These are phyloP conservation scores for Drosophila nigricruria DNA, from an alignment of 2,888 invertebrate genomes.

Conservation along the genomic window DNA sequence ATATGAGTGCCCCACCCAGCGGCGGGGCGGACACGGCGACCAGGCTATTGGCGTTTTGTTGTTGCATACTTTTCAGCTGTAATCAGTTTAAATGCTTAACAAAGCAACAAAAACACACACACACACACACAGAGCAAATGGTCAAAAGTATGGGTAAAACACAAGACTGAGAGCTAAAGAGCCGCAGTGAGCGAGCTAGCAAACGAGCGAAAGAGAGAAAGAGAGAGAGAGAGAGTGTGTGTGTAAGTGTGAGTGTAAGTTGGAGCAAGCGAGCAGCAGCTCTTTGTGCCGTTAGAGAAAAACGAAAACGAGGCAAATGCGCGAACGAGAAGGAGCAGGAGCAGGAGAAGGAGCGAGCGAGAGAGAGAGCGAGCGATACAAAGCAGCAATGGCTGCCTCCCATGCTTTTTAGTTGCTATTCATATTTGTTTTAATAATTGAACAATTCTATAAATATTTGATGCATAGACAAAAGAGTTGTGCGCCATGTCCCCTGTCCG, in stretches of 20 bases:
- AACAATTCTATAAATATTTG: constrained; percentile 74
- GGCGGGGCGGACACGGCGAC: constrained; percentile 15
- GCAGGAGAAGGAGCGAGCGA: constrained; percentile 1
- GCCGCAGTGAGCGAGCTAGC: neutral
- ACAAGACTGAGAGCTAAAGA: constrained; percentile 2
- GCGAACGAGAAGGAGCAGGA: neutral
- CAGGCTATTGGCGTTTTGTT: constrained; percentile 52
- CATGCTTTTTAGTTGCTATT: constrained; percentile 76
- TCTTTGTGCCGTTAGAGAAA: neutral
- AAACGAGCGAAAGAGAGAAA: neutral
- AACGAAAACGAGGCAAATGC: constrained; percentile 2
- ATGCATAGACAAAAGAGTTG: constrained; percentile 77
- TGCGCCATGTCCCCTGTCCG: constrained; percentile 33
- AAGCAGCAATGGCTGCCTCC: constrained; percentile 45
- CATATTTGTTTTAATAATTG: constrained; percentile 78
- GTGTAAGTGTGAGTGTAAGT: neutral
- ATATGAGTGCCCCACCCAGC: constrained; percentile 60
- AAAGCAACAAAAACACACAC: constrained; percentile 60
- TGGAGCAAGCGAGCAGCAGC: constrained; percentile 4
- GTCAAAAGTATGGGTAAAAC: constrained; percentile 5
- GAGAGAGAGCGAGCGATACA: constrained; percentile 4
- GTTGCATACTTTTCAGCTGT: constrained; percentile 76
- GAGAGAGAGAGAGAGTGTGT: neutral
- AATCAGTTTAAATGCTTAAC: constrained; percentile 78
- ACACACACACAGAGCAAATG: constrained; percentile 10